phyloP scores from a whole-genome alignment of 1,140 invertebrate species.

The Pollicipes pollicipes region DNA sequence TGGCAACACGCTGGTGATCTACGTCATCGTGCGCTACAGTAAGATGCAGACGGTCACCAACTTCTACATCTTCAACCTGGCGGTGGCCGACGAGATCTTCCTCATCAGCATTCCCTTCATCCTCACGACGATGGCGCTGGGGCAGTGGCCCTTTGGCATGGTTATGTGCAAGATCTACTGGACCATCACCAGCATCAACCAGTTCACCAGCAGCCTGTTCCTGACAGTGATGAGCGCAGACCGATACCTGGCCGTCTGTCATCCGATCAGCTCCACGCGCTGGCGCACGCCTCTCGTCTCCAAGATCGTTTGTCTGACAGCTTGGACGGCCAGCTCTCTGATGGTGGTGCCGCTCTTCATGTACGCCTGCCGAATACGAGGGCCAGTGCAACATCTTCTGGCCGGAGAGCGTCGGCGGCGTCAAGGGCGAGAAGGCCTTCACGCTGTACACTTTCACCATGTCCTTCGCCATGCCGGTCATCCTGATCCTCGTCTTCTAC shows the following conservation, averaged over 20 bases:
- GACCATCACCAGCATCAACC: too few relatives aligned
- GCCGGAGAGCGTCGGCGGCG: constrained; percentile 39
- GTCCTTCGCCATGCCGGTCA: constrained; percentile 79
- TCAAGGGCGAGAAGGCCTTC: constrained; percentile 52
- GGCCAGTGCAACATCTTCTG: constrained; percentile 64
- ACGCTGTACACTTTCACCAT: constrained; percentile 80
- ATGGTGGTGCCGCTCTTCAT: constrained; percentile 88
- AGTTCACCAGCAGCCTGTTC: constrained; percentile 85
- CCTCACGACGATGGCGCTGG: constrained; percentile 63
- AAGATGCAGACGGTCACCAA: too few relatives aligned
- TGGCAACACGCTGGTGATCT: constrained; percentile 87
- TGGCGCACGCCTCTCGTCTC: constrained; percentile 79
- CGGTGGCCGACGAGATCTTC: constrained; percentile 86
- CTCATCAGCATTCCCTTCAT: constrained; percentile 82
- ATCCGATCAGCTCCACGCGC: constrained; percentile 88
- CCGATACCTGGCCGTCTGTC: constrained; percentile 89
- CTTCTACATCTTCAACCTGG: constrained; percentile 91
- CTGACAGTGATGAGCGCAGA: constrained; percentile 90
- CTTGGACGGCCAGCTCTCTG: constrained; percentile 64
- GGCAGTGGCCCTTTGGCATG: constrained; percentile 75
- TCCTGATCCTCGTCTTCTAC: constrained; percentile 90
- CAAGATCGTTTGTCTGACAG: constrained; percentile 62
- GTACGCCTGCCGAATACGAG: constrained; percentile 49
- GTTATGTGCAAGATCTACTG: constrained; percentile 88
- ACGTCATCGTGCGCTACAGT: constrained; percentile 76